A percentile compares a stretch with the other conserved stretches of the same genome.
phyloP scores from a whole-genome alignment of 2,113 vertebrate genomes.

The Daubentonia madagascariensis region DNA sequence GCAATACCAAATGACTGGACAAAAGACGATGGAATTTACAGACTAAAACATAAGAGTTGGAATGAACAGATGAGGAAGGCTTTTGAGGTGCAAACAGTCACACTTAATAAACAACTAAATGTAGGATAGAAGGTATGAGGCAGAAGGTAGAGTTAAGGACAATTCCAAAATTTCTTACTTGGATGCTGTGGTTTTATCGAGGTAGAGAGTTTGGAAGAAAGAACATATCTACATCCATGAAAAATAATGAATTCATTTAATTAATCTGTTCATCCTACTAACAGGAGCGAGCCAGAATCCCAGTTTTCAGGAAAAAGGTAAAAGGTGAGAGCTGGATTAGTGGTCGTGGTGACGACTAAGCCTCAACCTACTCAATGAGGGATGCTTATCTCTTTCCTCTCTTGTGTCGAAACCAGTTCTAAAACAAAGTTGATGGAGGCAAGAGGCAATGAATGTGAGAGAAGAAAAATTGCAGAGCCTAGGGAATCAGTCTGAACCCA shows the following conservation, averaged over 20 bases:
- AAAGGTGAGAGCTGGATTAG: not conserved
- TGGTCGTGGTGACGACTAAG: not conserved
- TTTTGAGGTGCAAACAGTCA: not conserved
- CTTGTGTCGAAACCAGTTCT: not conserved
- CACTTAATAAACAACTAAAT: not conserved
- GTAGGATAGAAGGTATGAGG: not conserved
- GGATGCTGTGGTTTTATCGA: not conserved
- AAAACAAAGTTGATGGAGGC: not conserved
- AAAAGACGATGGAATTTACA: not conserved
- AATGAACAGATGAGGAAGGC: not conserved
- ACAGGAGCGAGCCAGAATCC: not conserved
- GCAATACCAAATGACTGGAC: not conserved
- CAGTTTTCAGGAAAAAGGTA: not conserved
- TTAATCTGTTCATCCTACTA: not conserved
- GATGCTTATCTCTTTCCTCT: not conserved
- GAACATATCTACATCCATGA: not conserved
- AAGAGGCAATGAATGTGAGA: not conserved
- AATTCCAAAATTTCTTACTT: not conserved
- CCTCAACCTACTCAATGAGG: not conserved
- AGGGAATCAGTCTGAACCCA: not conserved
- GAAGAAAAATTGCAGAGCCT: not conserved
- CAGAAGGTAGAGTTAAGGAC: not conserved
- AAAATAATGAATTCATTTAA: not conserved
- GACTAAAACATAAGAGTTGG: not conserved
- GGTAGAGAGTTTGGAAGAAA: not conserved